Evolutionary conservation across 37 sponge, comb jelly and placozoan species (phyloP).

Genomic region (Spongilla lacustris): DNA sequence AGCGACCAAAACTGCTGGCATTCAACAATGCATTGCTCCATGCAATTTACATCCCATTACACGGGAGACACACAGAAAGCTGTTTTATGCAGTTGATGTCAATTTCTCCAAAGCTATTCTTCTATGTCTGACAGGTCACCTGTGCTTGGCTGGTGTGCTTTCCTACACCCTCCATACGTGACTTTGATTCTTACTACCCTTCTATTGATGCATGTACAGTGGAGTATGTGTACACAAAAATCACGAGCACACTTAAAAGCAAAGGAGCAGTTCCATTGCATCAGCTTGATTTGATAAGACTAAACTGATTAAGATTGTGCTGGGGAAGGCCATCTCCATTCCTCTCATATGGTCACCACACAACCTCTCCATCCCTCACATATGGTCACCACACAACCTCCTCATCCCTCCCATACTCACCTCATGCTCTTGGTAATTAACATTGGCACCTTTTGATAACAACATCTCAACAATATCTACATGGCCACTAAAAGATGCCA

Average conservation of each 20-base stretch:
- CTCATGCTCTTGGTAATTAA: no score
- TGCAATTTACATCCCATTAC: neutral
- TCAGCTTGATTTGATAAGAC: no score
- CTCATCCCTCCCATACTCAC: no score
- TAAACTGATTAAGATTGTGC: no score
- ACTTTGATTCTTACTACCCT: neutral
- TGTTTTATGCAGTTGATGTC: neutral
- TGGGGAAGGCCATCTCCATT: no score
- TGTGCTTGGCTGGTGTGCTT: neutral
- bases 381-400: no score
- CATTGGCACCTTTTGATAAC: no score
- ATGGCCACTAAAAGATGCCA: no score
- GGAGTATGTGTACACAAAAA: neutral
- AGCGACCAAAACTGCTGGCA: neutral
- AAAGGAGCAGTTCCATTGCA: neutral
- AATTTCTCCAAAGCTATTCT: neutral
- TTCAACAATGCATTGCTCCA: neutral
- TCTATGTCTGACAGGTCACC: neutral
- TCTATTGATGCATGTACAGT: neutral
- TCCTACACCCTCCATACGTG: neutral
- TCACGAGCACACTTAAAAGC: neutral
- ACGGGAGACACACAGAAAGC: neutral
- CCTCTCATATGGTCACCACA: no score
- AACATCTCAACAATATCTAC: no score
- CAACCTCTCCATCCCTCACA: no score